These are phyloP conservation scores for Manduca sexta DNA, from an alignment of 1,140 invertebrate genomes.

Conservation along the genomic window DNA sequence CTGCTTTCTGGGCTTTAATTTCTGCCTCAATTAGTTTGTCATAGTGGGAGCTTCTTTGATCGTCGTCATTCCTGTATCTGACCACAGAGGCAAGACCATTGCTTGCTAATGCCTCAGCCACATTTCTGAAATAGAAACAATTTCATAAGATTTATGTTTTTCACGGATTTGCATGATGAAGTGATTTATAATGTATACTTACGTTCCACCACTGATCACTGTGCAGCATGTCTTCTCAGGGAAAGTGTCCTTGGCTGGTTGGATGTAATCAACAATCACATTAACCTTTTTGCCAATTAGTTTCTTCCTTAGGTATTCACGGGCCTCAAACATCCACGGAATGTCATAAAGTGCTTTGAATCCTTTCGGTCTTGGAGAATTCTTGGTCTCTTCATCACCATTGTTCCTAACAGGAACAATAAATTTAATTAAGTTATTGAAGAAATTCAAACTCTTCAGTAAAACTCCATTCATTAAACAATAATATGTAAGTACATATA, in stretches of 20 bases:
- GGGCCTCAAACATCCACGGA: slow-evolving; percentile 97
- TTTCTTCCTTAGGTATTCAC: slow-evolving; percentile 97
- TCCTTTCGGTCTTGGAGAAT: slow-evolving; percentile 76
- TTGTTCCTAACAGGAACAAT: slow-evolving; percentile 49
- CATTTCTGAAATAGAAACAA: slow-evolving; percentile 79
- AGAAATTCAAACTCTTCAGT: no score
- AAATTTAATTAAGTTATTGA: no score
- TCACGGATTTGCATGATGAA: background rate
- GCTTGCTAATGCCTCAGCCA: slow-evolving; percentile 93
- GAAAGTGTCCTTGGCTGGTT: slow-evolving; percentile 93
- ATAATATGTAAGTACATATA: no score
- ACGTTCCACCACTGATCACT: slow-evolving; percentile 87
- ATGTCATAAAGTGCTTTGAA: slow-evolving; percentile 93
- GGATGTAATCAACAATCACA: slow-evolving; percentile 96
- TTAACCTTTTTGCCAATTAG: slow-evolving; percentile 96
- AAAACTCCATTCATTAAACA: no score
- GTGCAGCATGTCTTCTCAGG: slow-evolving; percentile 98
- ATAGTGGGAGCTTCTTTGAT: slow-evolving; percentile 95
- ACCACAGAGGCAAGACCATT: slow-evolving; percentile 96
- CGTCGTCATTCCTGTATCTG: slow-evolving; percentile 94
- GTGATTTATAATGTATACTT: slow-evolving; percentile 57
- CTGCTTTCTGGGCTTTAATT: slow-evolving; percentile 90
- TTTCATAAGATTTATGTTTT: background rate
- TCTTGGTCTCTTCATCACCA: slow-evolving; percentile 78
- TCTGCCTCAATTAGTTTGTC: slow-evolving; percentile 96